phyloP scores from a whole-genome alignment of 2,888 invertebrate genomes.

The Poecilus cupreus region DNA sequence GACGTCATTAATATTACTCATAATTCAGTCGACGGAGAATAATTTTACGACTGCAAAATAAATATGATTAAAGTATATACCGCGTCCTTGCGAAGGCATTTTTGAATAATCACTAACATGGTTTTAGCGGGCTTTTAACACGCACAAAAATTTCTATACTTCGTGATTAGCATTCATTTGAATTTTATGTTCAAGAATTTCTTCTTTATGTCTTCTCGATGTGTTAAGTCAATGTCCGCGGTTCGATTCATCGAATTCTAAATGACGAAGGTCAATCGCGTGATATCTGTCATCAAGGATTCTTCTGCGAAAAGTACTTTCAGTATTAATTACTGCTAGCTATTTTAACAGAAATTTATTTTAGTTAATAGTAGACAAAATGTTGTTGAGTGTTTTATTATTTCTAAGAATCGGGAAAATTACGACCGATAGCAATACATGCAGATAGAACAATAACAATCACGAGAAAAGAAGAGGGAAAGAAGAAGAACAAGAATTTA shows the following conservation, averaged over 20 bases:
- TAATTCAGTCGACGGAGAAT: background rate
- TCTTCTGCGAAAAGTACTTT: background rate
- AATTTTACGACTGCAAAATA: background rate
- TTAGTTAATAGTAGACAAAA: too few species aligned
- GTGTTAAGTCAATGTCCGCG: conserved; percentile 26
- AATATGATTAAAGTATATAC: background rate
- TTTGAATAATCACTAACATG: background rate
- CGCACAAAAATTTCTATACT: background rate
- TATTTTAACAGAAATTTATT: background rate
- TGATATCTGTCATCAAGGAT: background rate
- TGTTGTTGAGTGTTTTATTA: background rate
- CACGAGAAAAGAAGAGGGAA: too few species aligned
- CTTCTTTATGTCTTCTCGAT: conserved; percentile 1
- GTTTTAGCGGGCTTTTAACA: background rate
- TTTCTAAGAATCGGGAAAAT: background rate
- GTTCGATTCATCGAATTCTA: conserved; percentile 18
- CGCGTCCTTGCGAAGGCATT: background rate
- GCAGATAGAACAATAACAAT: too few species aligned
- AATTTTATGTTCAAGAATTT: conserved; percentile 35
- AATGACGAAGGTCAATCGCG: conserved; percentile 1
- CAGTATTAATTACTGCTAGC: background rate
- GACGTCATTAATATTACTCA: conserved; percentile 15
- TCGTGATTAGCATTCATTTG: conserved; percentile 23
- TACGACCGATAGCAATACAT: too few species aligned
- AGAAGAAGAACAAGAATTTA: too few species aligned